Evolutionary conservation across 2,888 invertebrate genomes (phyloP).

Genomic region (Monochamus alternatus): DNA sequence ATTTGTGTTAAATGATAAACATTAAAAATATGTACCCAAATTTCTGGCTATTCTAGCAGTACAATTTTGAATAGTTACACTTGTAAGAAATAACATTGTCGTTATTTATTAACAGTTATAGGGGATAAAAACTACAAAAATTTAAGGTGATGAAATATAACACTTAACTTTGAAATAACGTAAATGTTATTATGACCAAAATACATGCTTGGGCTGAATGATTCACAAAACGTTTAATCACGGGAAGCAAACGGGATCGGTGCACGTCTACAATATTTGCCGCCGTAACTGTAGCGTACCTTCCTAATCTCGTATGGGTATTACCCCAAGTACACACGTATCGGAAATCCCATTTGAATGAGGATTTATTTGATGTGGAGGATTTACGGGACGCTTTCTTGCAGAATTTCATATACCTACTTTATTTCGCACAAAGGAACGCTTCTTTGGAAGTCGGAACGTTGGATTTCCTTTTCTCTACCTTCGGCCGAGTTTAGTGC

Average conservation of each 20-base stretch:
- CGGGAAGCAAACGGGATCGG: conserved; percentile 5
- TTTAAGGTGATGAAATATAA: no score
- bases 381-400: conserved; percentile 21
- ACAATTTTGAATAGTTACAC: no score
- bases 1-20: no score
- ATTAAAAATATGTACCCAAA: no score
- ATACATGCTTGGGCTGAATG: no score
- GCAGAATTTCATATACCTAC: conserved; percentile 6
- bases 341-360: conserved; percentile 22
- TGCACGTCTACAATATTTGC: conserved; percentile 14
- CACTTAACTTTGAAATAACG: no score
- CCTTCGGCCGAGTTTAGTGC: neutral
- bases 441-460: neutral
- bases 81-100: no score
- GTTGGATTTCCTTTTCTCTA: neutral
- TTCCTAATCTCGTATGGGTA: conserved; percentile 16
- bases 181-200: no score
- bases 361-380: conserved; percentile 26
- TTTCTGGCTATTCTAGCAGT: no score
- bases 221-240: no score
- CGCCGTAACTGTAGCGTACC: neutral
- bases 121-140: no score
- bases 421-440: conserved; percentile 18
- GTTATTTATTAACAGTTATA: no score
- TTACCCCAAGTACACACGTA: conserved; percentile 12